Evolutionary conservation across 2,797 vertebrate species (phyloP), one percentile per base, ranked within the genome.

Genomic region (Paedocypris micromegethes): DNA sequence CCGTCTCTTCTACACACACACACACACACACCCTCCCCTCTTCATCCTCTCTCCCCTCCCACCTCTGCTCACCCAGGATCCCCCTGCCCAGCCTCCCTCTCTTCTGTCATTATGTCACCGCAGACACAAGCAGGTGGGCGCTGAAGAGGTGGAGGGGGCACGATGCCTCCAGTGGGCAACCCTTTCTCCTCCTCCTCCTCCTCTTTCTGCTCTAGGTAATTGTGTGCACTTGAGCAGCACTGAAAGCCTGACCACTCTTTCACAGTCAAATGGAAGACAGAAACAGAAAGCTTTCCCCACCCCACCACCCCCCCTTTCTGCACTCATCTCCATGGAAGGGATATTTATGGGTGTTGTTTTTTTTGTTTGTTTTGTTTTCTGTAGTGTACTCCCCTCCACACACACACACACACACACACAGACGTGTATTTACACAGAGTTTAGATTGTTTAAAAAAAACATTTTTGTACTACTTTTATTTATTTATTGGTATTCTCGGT

Each of bases 81-180:
- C 61, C 40, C 49, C 48, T 47, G 23, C 23, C 23, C 23, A 23
- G 23, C 23, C 48, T 67, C 50, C 49, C 8, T 60, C 40, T 70
- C 60, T 59, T 40, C 42, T 58, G 23, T 41, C 7, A 43, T 80
- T 75, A 74, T 68, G 61, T 79, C 77, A 64, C 66, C 58, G 56
- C 8, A 66, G 9, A 64, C 58, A 70, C 62, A 72, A 70, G 70
- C 70, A 78, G 73, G 67, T 75, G 73, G 70, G 73, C 59, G 76
- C 70, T 70, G 70, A 73, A 64, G 70, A 75, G 64, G 72, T 56
- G 23, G 50, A 68, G 64, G 42, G 64, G 38, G 53, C 40, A 44
- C 57, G 60, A 72, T 59, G 42, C 41, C 42, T 60, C 50, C 47
- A 45, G 43, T 63, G 46, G 61, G 38, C 9, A 55, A 47, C 64